These are phyloP conservation scores for Nycticebus coucang DNA, from an alignment of 2,113 vertebrate genomes.

Conservation along the genomic window DNA sequence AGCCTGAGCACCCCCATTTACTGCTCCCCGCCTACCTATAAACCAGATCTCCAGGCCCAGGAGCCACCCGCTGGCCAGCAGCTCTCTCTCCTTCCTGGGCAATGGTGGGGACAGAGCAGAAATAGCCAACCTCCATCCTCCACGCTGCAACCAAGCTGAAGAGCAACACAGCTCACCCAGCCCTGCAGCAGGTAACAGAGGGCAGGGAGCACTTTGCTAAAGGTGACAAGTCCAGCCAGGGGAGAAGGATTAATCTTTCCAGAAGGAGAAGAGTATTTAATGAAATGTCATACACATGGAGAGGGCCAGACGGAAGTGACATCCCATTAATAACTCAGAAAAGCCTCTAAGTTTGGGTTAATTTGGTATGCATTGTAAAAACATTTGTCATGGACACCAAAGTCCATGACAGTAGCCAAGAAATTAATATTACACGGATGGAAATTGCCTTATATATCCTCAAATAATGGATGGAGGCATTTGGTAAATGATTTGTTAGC, in stretches of 20 bases:
- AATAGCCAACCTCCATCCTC: rapidly evolving
- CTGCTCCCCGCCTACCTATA: not conserved
- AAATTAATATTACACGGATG: conserved; percentile 54
- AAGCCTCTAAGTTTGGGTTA: conserved; percentile 68
- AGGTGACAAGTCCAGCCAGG: not conserved
- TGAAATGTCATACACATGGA: not conserved
- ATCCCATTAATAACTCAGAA: conserved; percentile 74
- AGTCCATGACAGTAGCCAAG: conserved; percentile 60
- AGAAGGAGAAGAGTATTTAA: conserved; percentile 39
- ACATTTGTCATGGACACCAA: conserved; percentile 63
- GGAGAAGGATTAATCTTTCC: conserved; percentile 38
- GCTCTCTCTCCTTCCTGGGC: not conserved
- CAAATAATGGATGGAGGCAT: conserved; percentile 36
- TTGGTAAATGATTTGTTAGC: conserved; percentile 24
- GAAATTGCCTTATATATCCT: conserved; percentile 3
- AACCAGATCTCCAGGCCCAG: not conserved
- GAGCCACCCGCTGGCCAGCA: not conserved
- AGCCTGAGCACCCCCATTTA: too few relatives aligned
- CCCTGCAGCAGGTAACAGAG: not conserved
- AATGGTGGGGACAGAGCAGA: not conserved
- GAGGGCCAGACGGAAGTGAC: conserved; percentile 51
- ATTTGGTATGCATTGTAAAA: conserved; percentile 75
- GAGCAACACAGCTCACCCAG: rapidly evolving
- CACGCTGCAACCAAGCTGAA: rapidly evolving
- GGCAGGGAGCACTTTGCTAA: not conserved